These are phyloP conservation scores for Hylomyscus alleni DNA, from an alignment of 2,797 vertebrate genomes.

Conservation along the genomic window DNA sequence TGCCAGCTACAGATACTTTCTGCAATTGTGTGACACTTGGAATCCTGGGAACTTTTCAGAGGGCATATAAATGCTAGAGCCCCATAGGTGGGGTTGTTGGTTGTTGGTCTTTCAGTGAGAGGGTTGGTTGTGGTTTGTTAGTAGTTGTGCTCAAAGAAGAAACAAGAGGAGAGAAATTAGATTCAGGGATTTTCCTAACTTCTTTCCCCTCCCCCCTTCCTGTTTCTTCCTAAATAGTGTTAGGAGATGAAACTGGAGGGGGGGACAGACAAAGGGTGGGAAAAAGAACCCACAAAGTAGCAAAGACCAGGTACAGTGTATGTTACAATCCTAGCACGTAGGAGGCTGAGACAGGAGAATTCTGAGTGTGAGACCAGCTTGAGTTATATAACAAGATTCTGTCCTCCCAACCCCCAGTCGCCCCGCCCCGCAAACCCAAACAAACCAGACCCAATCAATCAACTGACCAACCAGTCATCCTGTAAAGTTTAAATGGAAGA, in stretches of 20 bases:
- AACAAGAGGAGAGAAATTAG: neutral
- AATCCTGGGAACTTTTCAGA: neutral
- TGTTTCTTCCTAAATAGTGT: neutral
- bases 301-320: neutral
- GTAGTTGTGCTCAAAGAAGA: neutral
- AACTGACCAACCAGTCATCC: neutral
- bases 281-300: neutral
- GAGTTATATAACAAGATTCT: neutral
- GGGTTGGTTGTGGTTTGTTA: neutral
- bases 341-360: neutral
- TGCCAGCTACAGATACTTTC: neutral
- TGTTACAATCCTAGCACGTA: neutral
- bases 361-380: neutral
- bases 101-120: neutral
- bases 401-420: too few species aligned
- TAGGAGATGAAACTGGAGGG: neutral
- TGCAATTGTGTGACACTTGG: neutral
- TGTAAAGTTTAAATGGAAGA: neutral
- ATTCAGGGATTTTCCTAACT: neutral
- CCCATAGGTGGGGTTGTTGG: neutral
- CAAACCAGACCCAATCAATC: neutral
- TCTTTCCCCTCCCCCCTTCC: neutral
- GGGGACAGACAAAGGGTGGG: neutral
- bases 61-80: neutral
- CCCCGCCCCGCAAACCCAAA: neutral